Conservation (phyloP, 2,888 invertebrate genomes). For the Crocallis elinguaria region DNA sequence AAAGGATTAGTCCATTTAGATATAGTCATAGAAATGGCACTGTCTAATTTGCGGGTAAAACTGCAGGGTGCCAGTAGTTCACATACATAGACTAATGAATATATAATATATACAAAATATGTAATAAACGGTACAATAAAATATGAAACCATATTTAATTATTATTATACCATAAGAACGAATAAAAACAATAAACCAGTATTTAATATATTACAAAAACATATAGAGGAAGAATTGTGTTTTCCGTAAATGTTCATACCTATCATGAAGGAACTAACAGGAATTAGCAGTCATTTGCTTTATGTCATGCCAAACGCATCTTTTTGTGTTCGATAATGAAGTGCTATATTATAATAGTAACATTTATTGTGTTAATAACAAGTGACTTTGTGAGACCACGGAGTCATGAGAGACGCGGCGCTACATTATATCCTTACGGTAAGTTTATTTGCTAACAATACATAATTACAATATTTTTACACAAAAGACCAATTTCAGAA, state of each 20-base stretch:
- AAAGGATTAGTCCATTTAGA: too few species aligned
- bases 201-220: neutral
- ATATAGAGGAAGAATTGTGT: constrained; percentile 5
- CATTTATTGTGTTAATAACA: neutral
- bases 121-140: too few species aligned
- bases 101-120: too few species aligned
- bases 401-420: too few species aligned
- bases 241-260: constrained; percentile 9
- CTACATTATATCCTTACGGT: neutral
- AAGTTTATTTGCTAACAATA: neutral
- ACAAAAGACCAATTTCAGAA: too few species aligned
- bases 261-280: neutral
- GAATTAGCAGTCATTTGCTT: constrained; percentile 1
- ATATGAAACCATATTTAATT: neutral
- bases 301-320: neutral
- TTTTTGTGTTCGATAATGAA: constrained; percentile 7
- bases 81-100: too few species aligned
- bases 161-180: neutral
- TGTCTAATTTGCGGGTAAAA: too few species aligned
- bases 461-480: too few species aligned
- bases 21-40: too few species aligned
- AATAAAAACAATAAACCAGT: too few species aligned
- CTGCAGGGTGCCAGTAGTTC: too few species aligned
- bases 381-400: neutral
- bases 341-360: neutral